A percentile compares a stretch with the other conserved stretches of the same genome.
phyloP scores from a whole-genome alignment of 1,140 invertebrate genomes.

The Bicyclus anynana region DNA sequence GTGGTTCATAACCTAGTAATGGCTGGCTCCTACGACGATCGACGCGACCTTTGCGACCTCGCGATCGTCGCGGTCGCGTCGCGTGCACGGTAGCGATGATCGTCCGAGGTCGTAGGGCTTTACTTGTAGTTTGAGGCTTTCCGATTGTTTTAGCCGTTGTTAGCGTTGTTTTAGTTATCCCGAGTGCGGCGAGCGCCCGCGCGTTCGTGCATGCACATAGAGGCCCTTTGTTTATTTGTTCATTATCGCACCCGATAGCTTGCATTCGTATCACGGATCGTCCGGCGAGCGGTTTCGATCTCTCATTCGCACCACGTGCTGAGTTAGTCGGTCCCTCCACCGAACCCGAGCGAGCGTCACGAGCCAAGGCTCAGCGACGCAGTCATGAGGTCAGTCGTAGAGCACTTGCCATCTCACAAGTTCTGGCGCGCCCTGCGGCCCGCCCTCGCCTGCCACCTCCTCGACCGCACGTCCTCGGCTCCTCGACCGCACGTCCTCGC shows the following conservation, averaged over 20 bases:
- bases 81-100: conserved; percentile 63
- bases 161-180: conserved; percentile 77
- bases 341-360: conserved; percentile 56
- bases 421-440: conserved; percentile 2
- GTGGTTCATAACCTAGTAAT: conserved; percentile 75
- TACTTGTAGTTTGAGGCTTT: conserved; percentile 80
- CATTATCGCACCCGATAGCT: conserved; percentile 72
- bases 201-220: conserved; percentile 73
- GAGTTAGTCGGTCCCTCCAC: conserved; percentile 48
- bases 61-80: conserved; percentile 51
- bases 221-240: conserved; percentile 73
- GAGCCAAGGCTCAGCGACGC: conserved; percentile 51
- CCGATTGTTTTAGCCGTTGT: conserved; percentile 77
- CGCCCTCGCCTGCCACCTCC: not conserved
- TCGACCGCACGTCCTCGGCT: conserved; percentile 3
- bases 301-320: conserved; percentile 50
- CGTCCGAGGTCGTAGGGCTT: conserved; percentile 78
- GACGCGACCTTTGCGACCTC: conserved; percentile 63
- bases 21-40: conserved; percentile 77
- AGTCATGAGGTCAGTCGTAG: conserved; percentile 68
- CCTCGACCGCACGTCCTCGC: not conserved
- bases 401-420: conserved; percentile 74
- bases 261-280: conserved; percentile 70
- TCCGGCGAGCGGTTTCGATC: conserved; percentile 67
- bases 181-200: conserved; percentile 72